Evolutionary conservation across 2,888 invertebrate genomes (phyloP).

Genomic region (Galeopsomyia nigrocyanea): DNA sequence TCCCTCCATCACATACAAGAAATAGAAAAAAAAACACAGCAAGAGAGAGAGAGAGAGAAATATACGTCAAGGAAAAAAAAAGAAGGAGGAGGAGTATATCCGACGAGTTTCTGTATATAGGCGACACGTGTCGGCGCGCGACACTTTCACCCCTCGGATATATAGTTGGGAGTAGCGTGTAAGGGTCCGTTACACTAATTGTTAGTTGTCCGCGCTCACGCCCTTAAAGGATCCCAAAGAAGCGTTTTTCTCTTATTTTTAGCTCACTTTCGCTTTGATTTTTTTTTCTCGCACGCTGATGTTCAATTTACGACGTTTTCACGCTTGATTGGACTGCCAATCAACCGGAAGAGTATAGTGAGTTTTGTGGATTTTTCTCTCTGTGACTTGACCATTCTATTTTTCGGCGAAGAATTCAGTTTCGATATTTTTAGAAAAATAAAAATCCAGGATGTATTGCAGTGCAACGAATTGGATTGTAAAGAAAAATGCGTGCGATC

Average conservation of each 20-base stretch:
- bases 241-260: background rate
- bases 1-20: constrained; percentile 9
- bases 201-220: constrained; percentile 53
- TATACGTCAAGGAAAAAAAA: constrained; percentile 8
- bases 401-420: too few species aligned
- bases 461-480: too few species aligned
- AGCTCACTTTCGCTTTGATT: constrained; percentile 3
- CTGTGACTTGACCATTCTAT: too few species aligned
- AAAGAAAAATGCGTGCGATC: too few species aligned
- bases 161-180: constrained; percentile 7
- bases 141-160: constrained; percentile 46
- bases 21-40: constrained; percentile 1
- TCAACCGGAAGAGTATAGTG: too few species aligned
- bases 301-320: constrained; percentile 14
- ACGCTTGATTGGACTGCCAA: constrained; percentile 12
- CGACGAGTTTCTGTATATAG: too few species aligned
- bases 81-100: constrained; percentile 43
- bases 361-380: too few species aligned
- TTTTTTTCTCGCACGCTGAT: background rate
- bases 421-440: too few species aligned
- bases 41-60: background rate
- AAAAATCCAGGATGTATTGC: too few species aligned
- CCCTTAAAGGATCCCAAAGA: constrained; percentile 28
- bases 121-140: constrained; percentile 41
- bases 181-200: constrained; percentile 60